Percentiles rank a stretch among this genome's conserved stretches.
phyloP scores from a whole-genome alignment of 1,140 invertebrate genomes.

The Nomia melanderi region DNA sequence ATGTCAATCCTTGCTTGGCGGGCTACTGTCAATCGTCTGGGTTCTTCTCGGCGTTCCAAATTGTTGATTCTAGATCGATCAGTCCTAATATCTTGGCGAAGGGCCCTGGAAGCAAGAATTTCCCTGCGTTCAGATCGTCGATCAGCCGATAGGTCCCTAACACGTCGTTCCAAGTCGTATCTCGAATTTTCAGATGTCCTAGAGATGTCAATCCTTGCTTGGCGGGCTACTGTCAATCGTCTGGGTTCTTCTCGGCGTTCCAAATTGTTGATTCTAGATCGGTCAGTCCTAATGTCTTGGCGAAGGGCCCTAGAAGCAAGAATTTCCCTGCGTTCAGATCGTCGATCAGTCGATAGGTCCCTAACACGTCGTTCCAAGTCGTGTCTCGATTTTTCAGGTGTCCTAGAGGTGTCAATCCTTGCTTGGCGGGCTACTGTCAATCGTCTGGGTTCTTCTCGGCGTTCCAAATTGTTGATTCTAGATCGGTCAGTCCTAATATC shows the following conservation, averaged over 20 bases:
- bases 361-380: neutral
- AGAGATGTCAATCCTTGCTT: neutral
- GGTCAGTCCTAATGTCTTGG: neutral
- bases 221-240: neutral
- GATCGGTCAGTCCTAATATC: neutral
- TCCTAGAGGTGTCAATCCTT: neutral
- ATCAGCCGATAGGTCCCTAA: neutral
- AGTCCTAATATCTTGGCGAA: neutral
- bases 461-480: neutral
- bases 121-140: neutral
- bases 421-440: neutral
- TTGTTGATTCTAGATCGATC: neutral
- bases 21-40: neutral
- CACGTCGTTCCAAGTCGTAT: neutral
- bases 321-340: neutral
- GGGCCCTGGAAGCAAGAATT: neutral
- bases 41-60: conserved; percentile 13
- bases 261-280: neutral
- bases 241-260: conserved; percentile 21
- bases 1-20: neutral
- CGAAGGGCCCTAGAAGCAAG: neutral
- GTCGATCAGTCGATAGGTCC: neutral
- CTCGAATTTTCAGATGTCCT: conserved; percentile 1
- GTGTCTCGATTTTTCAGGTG: neutral
- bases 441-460: neutral